Evolutionary conservation across 2,797 vertebrate species (phyloP).

Genomic region (Vultur gryphus): DNA sequence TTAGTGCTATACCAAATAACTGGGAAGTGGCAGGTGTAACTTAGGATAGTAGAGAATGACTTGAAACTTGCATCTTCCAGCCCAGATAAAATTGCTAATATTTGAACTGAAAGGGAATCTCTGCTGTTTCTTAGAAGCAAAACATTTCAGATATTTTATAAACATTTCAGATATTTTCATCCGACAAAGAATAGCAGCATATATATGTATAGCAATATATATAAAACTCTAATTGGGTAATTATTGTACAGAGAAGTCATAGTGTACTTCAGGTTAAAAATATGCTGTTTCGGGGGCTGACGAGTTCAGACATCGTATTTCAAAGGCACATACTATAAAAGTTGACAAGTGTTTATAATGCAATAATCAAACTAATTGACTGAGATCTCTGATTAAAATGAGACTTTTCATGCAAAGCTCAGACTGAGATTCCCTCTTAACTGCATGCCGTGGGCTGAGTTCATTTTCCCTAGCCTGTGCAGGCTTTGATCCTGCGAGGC

Average conservation of each 20-base stretch:
- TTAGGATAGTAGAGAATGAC: background rate
- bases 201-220: too few species aligned
- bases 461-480: background rate
- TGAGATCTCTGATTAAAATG: constrained; percentile 41
- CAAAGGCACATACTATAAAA: constrained; percentile 10
- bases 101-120: background rate
- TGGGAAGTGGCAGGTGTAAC: background rate
- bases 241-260: background rate
- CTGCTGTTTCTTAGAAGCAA: background rate
- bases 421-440: background rate
- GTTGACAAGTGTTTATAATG: constrained; percentile 49
- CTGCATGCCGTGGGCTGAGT: background rate
- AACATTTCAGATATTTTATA: background rate
- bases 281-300: background rate
- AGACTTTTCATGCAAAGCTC: constrained; percentile 11
- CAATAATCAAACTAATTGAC: constrained; percentile 52
- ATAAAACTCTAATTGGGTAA: background rate
- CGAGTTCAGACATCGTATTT: background rate
- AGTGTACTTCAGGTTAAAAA: background rate
- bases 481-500: background rate
- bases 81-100: background rate
- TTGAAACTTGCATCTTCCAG: background rate
- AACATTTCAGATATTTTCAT: background rate
- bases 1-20: background rate
- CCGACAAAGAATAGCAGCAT: background rate